Conservation (phyloP, 2,888 invertebrate species). For the Lordiphosa andalusiaca region DNA sequence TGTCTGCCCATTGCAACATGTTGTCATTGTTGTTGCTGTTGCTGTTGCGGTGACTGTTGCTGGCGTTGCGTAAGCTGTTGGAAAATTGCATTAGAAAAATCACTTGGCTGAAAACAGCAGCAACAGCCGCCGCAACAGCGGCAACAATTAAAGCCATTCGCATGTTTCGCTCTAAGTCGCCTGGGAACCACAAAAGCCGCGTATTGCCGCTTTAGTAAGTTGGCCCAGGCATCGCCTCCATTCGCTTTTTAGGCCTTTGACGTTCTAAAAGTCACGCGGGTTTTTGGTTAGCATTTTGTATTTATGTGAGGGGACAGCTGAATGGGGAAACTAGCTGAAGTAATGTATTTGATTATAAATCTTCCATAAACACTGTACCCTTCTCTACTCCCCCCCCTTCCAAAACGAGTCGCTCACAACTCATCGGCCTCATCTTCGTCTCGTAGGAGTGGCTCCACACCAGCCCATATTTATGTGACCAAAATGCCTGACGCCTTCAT, state of each 20-base stretch:
- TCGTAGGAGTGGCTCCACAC: slow-evolving; percentile 4
- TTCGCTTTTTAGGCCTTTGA: slow-evolving; percentile 35
- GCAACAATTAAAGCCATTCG: slow-evolving; percentile 72
- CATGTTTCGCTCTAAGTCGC: slow-evolving; percentile 66
- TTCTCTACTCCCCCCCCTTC: too few relatives aligned
- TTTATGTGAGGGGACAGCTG: slow-evolving; percentile 1
- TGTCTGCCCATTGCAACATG: slow-evolving; percentile 50
- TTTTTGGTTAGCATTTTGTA: slow-evolving; percentile 24
- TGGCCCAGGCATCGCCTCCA: slow-evolving; percentile 39
- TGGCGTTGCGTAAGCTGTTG: slow-evolving; percentile 54
- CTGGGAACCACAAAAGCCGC: slow-evolving; percentile 69
- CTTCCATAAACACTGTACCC: too few relatives aligned
- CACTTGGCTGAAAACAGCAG: slow-evolving; percentile 46
- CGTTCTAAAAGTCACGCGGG: slow-evolving; percentile 59
- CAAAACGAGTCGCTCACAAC: too few relatives aligned
- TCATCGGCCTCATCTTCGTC: too few relatives aligned
- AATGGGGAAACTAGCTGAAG: not conserved
- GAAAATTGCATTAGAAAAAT: slow-evolving; percentile 73
- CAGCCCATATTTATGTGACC: slow-evolving; percentile 52
- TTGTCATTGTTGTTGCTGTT: slow-evolving; percentile 56
- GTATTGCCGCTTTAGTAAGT: slow-evolving; percentile 29
- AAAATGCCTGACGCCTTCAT: slow-evolving; percentile 53
- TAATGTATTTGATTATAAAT: too few relatives aligned
- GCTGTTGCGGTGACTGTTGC: slow-evolving; percentile 34
- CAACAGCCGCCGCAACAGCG: slow-evolving; percentile 36